These are phyloP conservation scores for Rotaria magnacalcarata DNA, from an alignment of 2,888 invertebrate genomes.

Conservation along the genomic window DNA sequence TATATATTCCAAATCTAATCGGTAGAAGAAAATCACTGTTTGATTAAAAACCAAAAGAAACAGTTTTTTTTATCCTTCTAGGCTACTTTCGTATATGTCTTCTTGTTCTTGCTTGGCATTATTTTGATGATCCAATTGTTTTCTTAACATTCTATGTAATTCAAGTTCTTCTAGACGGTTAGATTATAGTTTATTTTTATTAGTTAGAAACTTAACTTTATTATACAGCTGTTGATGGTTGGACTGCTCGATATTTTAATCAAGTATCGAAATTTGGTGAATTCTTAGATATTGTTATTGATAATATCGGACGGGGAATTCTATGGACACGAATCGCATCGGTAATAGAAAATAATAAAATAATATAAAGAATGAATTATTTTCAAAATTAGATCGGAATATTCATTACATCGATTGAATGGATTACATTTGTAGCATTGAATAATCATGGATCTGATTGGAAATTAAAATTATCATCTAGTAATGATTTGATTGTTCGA, in stretches of 20 bases:
- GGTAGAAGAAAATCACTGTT: slow-evolving; percentile 47
- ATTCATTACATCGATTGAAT: slow-evolving; percentile 52
- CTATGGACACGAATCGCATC: slow-evolving; percentile 52
- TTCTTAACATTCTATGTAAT: slow-evolving; percentile 49
- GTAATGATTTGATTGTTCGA: slow-evolving; percentile 48
- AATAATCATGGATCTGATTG: slow-evolving; percentile 52
- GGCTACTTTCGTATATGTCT: slow-evolving; percentile 50
- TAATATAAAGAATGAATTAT: slow-evolving; percentile 30
- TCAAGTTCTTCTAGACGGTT: slow-evolving; percentile 52
- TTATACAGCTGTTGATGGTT: slow-evolving; percentile 53
- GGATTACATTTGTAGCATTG: slow-evolving; percentile 54
- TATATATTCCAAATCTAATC: slow-evolving; percentile 52
- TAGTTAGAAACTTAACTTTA: slow-evolving; percentile 22
- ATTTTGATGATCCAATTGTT: slow-evolving; percentile 47
- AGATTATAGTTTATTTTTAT: slow-evolving; percentile 37
- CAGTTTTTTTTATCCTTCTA: slow-evolving; percentile 35
- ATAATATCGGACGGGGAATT: slow-evolving; percentile 52
- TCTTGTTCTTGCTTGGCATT: slow-evolving; percentile 48
- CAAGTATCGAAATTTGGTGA: slow-evolving; percentile 54
- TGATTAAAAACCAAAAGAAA: not conserved
- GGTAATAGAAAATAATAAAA: slow-evolving; percentile 48
- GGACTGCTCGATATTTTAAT: slow-evolving; percentile 52
- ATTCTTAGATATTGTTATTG: slow-evolving; percentile 54
- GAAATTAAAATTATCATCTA: slow-evolving; percentile 50
- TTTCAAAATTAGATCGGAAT: slow-evolving; percentile 51